Base-by-base conservation (phyloP, 2,888 invertebrate genomes). In the Ypsolopha sequella region DNA sequence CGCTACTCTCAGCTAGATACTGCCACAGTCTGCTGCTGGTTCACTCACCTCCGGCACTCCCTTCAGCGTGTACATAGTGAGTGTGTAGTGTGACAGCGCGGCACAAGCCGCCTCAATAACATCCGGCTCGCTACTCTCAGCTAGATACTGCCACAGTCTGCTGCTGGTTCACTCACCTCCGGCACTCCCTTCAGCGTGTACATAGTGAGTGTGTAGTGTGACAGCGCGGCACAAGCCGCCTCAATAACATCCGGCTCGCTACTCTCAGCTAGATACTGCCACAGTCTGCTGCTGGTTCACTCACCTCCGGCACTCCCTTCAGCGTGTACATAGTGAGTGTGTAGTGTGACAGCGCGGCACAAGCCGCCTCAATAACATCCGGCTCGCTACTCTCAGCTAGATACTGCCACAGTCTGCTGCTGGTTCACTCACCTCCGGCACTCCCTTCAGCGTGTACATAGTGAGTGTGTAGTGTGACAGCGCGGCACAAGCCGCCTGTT, bases 151-250 rank as follows among this genome's bases (percentile, higher is more conserved):
- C 94, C 94, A 94, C 47, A 94, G 76, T 55, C 82, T 24, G 24
- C 24, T 24, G 24, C 24, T 24, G 24, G 24, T 13, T 48, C 10
- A 48, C 54, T 49, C 14, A 77, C 81, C 68, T 80, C 79, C 0
- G 92, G 92, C 13, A 92, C 73, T 54, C 89, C 88, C 46, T 82
- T 87, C 0, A 91, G 67, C 9, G 76, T 80, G 56, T 92, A 89
- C 50, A 89, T 87, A 6, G 90, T 90, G 0, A 90, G 63, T 54
- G 81, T 86, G 63, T 89, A 94, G 34, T 76, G 68, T 2, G 88
- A 85, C 1, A 94, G 76, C 0, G 93, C 91, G 7, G 76, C 74
- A 43, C 92, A 84, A 0, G 93, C 93, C 1, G 90, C 89, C 10
- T 77, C 71, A 9, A 88, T 79, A 7, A 91, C 86, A 2, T 73